Evolutionary conservation across 2,797 vertebrate genomes (phyloP).

Genomic region (Mareca strepera): DNA sequence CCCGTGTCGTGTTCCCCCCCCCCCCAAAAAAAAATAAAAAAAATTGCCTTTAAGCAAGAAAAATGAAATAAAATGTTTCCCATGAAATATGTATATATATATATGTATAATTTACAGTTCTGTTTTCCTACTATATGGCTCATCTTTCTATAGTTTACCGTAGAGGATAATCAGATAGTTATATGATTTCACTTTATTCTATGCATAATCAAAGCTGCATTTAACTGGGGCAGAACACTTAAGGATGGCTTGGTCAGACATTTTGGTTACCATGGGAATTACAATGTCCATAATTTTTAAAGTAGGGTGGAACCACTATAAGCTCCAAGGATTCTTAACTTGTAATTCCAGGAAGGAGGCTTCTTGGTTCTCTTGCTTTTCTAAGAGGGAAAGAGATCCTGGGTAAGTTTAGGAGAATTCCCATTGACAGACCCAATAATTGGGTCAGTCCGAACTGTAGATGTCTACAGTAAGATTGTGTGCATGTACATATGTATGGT

Average conservation of each 20-base stretch:
- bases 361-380: slow-evolving; percentile 5
- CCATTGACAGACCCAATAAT: not conserved
- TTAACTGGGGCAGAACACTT: not conserved
- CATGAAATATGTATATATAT: not conserved
- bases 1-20: too few relatives aligned
- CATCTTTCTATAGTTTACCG: not conserved
- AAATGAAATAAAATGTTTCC: not conserved
- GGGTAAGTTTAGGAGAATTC: not conserved
- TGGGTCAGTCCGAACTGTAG: not conserved
- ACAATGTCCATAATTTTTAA: not conserved
- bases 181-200: not conserved
- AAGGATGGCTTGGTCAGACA: not conserved
- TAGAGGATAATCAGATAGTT: not conserved
- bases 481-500: not conserved
- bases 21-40: too few relatives aligned
- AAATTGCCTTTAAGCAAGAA: not conserved
- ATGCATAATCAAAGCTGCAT: not conserved
- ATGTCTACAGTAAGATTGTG: not conserved
- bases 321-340: not conserved
- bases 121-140: not conserved
- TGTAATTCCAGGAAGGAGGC: not conserved
- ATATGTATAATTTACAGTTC: not conserved
- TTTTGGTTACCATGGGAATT: slow-evolving; percentile 6
- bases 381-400: not conserved
- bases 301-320: not conserved